Evolutionary conservation across 2,888 invertebrate species (phyloP).

Genomic region (Maniola hyperantus): DNA sequence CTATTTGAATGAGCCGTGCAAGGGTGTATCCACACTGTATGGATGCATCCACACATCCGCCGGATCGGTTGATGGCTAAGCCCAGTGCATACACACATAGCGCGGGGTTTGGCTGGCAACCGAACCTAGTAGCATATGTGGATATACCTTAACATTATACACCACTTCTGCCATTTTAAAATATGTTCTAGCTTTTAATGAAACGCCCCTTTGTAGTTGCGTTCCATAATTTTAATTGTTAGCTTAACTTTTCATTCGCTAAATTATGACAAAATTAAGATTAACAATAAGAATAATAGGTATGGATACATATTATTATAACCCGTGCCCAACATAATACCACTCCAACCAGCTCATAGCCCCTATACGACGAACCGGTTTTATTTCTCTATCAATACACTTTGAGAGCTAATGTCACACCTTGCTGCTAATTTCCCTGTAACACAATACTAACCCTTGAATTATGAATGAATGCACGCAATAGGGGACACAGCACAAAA

Average conservation of each 20-base stretch:
- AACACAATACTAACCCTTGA: slow-evolving; percentile 68
- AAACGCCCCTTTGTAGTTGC: no score
- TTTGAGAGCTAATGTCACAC: slow-evolving; percentile 71
- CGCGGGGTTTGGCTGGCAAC: no score
- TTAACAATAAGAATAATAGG: not conserved
- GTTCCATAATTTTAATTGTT: not conserved
- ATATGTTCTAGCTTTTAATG: no score
- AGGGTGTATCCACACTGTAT: no score
- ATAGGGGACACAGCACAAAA: slow-evolving; percentile 65
- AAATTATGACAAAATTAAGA: not conserved
- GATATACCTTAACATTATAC: no score
- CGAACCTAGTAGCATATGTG: no score
- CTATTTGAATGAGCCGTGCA: no score
- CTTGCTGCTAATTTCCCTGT: slow-evolving; percentile 77
- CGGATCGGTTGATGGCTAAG: no score
- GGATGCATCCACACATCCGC: no score
- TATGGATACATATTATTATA: not conserved
- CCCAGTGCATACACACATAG: no score
- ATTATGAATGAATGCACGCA: slow-evolving; percentile 72
- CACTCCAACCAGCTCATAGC: slow-evolving; percentile 47
- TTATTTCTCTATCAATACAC: slow-evolving; percentile 66
- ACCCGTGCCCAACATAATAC: slow-evolving; percentile 50
- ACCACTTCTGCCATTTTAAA: no score
- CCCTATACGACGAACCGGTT: slow-evolving; percentile 52
- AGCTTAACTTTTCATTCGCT: not conserved